Base-by-base conservation (phyloP, 2,888 invertebrate genomes). In the Rhogogaster chlorosoma region DNA sequence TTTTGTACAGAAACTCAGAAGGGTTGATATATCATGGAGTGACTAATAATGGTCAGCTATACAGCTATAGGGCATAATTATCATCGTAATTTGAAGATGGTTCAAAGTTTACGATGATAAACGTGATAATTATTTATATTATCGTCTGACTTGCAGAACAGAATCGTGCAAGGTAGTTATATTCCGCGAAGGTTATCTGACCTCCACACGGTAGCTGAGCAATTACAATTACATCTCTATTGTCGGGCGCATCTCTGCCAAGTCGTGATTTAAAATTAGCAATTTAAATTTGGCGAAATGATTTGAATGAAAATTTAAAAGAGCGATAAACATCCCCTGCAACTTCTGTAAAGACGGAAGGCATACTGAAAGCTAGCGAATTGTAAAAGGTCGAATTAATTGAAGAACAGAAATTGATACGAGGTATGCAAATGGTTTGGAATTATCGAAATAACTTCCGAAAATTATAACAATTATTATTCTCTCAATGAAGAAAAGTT, bases 161-260 rank as follows among this genome's bases (percentile, higher is more conserved):
- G 82, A 61, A 38, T 38, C 2, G 22, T 22, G 22, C 22, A 5
- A 6, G 10, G n/a, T 45, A 15, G 22, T 64, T 42, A 9, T 64
- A 38, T 61, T 53, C 45, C 26, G 78, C 26, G 15, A 73, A 71
- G 53, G 26, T 78, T n/a, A n/a, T 49, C 61, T 85, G 73, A 49
- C 67, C 64, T 85, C 80, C 32, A 45, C 22, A 49, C 86, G 75
- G 83, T 83, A 61, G 80, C 61, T 38, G 26, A 83, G 88, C 89
- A 90, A 90, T 90, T 90, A 89, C 88, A 90, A 90, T 90, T 88
- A 90, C 88, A 89, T 89, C 88, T 86, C 86, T 86, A 90, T 90
- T 90, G 90, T 90, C 87, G 86, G 86, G 86, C 85, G 67, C 22
- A 15, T 36, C 6, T 61, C 77, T 38, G 61, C 82, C 78, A 36